phyloP scores from a whole-genome alignment of 2,888 invertebrate species.

The Arctia plantaginis region DNA sequence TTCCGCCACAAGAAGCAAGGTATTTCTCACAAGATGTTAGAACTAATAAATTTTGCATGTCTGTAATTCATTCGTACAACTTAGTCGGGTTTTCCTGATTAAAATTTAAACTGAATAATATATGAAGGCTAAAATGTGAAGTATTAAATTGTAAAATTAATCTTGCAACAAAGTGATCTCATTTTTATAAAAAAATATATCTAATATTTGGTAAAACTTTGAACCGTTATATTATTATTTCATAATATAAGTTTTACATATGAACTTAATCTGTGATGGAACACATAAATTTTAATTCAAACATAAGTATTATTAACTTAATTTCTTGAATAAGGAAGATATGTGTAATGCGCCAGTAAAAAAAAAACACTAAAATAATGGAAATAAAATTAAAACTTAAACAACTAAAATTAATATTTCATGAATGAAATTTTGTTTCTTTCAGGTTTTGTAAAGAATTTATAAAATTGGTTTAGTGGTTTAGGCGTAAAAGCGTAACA shows the following conservation, averaged over 20 bases:
- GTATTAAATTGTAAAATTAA: slow-evolving; percentile 41
- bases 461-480: too few species aligned
- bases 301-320: not conserved
- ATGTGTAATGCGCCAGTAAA: not conserved
- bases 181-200: slow-evolving; percentile 27
- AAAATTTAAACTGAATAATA: slow-evolving; percentile 56
- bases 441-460: too few species aligned
- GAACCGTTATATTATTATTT: not conserved
- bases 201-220: slow-evolving; percentile 7
- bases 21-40: slow-evolving; percentile 22
- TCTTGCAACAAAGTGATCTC: slow-evolving; percentile 31
- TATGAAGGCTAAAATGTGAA: slow-evolving; percentile 40
- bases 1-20: not conserved
- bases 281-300: not conserved
- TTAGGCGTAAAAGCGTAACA: too few species aligned
- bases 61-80: slow-evolving; percentile 43
- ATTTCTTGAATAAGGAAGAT: not conserved
- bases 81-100: slow-evolving; percentile 49
- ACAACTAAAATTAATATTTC: not conserved
- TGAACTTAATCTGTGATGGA: not conserved
- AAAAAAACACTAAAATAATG: too few species aligned
- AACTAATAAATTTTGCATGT: slow-evolving; percentile 47
- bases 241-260: not conserved
- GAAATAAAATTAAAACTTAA: not conserved
- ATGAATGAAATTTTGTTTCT: not conserved